Conservation (phyloP, 2,888 invertebrate genomes). For the Eurytoma adleriae region DNA sequence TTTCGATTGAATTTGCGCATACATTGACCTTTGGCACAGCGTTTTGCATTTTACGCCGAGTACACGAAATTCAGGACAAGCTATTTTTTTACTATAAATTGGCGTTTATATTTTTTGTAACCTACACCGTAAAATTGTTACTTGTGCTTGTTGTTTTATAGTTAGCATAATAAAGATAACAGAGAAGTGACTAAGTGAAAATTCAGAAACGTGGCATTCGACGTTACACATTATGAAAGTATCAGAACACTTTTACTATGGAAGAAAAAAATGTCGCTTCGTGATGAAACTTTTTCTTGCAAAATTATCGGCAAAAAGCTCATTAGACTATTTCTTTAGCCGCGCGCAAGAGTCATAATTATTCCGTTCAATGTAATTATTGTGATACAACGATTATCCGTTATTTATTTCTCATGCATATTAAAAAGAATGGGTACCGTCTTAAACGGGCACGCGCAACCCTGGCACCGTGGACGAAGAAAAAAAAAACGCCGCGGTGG, state of each 20-base stretch:
- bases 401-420: conserved; percentile 4
- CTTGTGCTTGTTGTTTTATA: not conserved
- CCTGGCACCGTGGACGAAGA: not conserved
- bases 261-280: conserved; percentile 1
- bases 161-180: not conserved
- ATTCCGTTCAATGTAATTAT: conserved; percentile 32
- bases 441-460: not conserved
- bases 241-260: not conserved
- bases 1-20: conserved; percentile 53
- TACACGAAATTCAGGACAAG: not conserved
- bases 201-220: not conserved
- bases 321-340: conserved; percentile 4
- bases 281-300: conserved; percentile 24
- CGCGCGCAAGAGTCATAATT: conserved; percentile 27
- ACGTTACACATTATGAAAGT: not conserved
- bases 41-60: conserved; percentile 39
- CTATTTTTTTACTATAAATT: not conserved
- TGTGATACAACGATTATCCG: conserved; percentile 1
- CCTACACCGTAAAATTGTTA: not conserved
- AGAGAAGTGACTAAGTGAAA: not conserved
- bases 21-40: conserved; percentile 50
- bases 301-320: conserved; percentile 28
- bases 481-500: not conserved
- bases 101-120: not conserved
- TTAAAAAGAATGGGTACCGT: not conserved